These are phyloP conservation scores for Bufotes viridis DNA, from an alignment of 2,797 vertebrate genomes.

Conservation along the genomic window DNA sequence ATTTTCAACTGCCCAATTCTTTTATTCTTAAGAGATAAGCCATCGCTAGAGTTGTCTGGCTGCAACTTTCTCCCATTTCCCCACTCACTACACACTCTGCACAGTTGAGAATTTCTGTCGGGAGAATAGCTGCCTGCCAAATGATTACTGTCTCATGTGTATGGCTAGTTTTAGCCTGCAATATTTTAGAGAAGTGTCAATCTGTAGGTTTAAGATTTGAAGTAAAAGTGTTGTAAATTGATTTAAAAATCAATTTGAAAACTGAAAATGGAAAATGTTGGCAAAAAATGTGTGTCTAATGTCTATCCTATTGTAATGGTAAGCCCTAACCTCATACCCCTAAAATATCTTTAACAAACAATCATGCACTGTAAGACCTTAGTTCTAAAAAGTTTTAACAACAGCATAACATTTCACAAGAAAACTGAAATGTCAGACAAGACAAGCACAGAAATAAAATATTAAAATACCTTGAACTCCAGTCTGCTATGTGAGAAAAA, in stretches of 20 bases:
- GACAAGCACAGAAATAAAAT: not conserved
- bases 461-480: constrained; percentile 31
- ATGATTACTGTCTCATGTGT: no score
- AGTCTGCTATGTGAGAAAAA: not conserved
- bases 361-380: not conserved
- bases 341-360: not conserved
- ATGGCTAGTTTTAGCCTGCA: no score
- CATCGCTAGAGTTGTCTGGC: no score
- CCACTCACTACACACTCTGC: no score
- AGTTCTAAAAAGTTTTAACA: no score
- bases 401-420: not conserved
- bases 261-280: not conserved
- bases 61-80: no score
- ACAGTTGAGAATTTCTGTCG: no score
- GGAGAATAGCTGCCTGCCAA: no score
- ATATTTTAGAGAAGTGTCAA: not conserved
- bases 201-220: not conserved
- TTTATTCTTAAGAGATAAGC: no score
- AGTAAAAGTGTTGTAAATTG: no score
- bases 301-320: not conserved
- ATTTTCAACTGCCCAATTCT: no score
- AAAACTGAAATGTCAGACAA: not conserved
- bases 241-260: not conserved
- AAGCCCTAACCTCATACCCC: not conserved
- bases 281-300: not conserved